Base-by-base conservation (phyloP, 2,113 vertebrate genomes). In the Oncorhynchus mykiss region DNA sequence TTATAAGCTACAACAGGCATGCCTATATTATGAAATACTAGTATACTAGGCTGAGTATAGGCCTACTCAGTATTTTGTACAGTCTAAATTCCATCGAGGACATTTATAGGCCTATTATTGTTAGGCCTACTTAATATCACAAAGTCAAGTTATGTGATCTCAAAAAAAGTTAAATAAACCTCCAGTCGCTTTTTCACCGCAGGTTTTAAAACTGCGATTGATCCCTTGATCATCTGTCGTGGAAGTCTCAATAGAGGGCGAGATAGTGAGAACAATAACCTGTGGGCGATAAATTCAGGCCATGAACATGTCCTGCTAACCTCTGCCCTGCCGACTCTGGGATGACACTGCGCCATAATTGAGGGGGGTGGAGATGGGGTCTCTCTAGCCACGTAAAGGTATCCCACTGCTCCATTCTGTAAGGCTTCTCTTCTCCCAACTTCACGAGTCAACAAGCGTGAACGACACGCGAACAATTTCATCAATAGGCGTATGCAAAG, bases 381-480 rank as follows among this genome's bases (percentile, higher is more conserved):
- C 70, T 59, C 49, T 57, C 45, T 85, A 84, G 72, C 86, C 67
- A 11, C 77, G 74, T 86, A 83, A 86, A 92, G 89, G 92, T 88
- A 92, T 87, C 94, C 93, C 87, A 91, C 91, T 84, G 91, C 86
- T 92, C 87, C 87, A 82, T 93, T 93, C 88, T 83, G 88, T 90
- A 87, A 89, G 82, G 84, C 82, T 89, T 75, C 89, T 90, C 89
- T 83, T 86, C 87, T 87, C 88, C 85, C 85, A 86, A 85, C 94
- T 94, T 93, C 93, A 94, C 91, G 91, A 95, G 88, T 93, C 92
- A 95, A 96, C 96, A 93, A 95, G 95, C 94, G 93, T 94, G 94
- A 96, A 95, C 94, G 96, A 96, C 97, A 97, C 96, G 96, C 96
- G 96, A 98, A 95, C 95, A 94, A 94, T 95, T 95, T 95, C 93